Conservation (phyloP, 2,113 vertebrate genomes). For the Pollimyrus isidori region DNA sequence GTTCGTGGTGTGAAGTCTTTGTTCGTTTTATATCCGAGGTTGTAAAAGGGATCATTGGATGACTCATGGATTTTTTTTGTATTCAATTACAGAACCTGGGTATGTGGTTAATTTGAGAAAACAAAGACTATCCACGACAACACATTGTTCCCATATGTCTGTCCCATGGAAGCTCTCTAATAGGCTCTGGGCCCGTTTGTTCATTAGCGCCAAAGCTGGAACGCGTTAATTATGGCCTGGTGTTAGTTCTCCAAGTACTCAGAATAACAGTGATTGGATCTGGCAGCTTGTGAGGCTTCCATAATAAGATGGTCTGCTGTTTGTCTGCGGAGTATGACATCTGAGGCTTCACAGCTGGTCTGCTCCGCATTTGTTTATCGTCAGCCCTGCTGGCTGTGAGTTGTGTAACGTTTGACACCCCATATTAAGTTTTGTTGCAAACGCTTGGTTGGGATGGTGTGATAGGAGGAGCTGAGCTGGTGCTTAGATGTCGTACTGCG, state of each 20-base stretch:
- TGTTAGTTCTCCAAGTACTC: not conserved
- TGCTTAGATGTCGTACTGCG: not conserved
- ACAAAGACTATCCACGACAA: not conserved
- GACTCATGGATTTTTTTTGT: not conserved
- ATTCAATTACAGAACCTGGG: not conserved
- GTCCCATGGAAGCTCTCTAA: not conserved
- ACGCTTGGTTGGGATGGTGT: not conserved
- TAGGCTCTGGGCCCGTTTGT: not conserved
- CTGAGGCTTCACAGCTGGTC: not conserved
- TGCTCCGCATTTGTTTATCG: not conserved
- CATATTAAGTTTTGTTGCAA: not conserved
- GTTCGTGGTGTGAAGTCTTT: not conserved
- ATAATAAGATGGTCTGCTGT: not conserved
- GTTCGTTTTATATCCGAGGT: not conserved
- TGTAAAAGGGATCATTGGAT: not conserved
- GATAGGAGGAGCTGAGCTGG: not conserved
- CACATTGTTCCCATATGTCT: not conserved
- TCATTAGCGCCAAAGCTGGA: not conserved
- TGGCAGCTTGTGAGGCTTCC: not conserved
- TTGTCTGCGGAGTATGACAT: not conserved
- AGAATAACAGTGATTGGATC: not conserved
- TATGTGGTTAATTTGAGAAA: not conserved
- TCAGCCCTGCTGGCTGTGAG: not conserved
- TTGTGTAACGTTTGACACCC: not conserved
- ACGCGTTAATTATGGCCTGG: not conserved